A percentile compares a stretch with the other conserved stretches of the same genome.
Evolutionary conservation across 2,797 vertebrate genomes (phyloP).

Genomic region (Amniataba percoides): DNA sequence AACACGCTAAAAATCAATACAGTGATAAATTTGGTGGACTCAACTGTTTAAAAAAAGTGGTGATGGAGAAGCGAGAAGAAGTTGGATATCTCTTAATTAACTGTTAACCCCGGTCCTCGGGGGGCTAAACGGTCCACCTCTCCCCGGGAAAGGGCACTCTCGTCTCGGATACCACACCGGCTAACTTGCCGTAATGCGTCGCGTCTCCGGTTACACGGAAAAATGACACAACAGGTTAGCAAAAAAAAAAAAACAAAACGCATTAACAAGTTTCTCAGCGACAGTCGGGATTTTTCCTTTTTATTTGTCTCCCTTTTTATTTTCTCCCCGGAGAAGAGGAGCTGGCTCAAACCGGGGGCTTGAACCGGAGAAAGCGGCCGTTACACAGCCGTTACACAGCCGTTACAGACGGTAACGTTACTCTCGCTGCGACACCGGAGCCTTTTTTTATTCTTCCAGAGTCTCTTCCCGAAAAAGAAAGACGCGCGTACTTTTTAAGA

Average conservation of each 20-base stretch:
- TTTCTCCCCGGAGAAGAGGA: not conserved
- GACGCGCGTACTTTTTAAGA: not conserved
- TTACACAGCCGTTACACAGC: not conserved
- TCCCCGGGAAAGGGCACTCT: conserved; percentile 29
- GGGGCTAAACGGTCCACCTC: conserved; percentile 11
- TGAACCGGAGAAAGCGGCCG: conserved; percentile 16
- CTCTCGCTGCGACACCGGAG: conserved; percentile 68
- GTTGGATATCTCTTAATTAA: conserved; percentile 44
- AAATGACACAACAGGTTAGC: conserved; percentile 78
- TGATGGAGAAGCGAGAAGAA: conserved; percentile 27
- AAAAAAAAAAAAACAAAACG: not conserved
- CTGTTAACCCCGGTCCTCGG: conserved; percentile 12
- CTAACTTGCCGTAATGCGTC: conserved; percentile 40
- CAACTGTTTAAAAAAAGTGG: conserved; percentile 19
- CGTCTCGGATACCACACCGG: conserved; percentile 36
- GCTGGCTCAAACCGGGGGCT: conserved; percentile 4
- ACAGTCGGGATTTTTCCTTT: not conserved
- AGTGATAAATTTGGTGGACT: conserved; percentile 53
- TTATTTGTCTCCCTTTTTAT: not conserved
- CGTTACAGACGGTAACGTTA: conserved; percentile 9
- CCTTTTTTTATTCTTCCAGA: too few species aligned
- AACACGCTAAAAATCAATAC: conserved; percentile 55
- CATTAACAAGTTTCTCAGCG: conserved; percentile 26
- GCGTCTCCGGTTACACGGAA: conserved; percentile 55
- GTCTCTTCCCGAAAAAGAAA: conserved; percentile 5